Evolutionary conservation across 2,888 invertebrate species (phyloP), one percentile per base, ranked within the genome.

Genomic region (Anoplius nigerrimus): DNA sequence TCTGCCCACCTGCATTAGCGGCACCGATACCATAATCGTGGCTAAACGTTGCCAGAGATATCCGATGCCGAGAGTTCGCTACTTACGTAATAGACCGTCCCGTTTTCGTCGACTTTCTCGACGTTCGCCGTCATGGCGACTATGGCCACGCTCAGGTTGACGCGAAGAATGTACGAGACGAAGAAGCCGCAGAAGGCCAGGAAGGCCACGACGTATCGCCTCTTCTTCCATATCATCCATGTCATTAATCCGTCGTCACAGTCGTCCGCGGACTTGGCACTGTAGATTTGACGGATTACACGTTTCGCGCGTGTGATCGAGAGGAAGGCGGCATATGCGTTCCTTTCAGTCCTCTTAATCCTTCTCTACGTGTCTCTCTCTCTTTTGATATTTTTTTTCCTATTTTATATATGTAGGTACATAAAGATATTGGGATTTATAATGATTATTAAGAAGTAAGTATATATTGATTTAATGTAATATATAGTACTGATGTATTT

Each of bases 101-200:
- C 95, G 79, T 93, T 92, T 0, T 90, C 92, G 65, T 92, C 89
- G 48, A 90, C 89, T 3, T 91, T 91, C 56, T 91, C 92, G 69
- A 92, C 90, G 22, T 93, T 92, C 82, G 94, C 93, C 0, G 95
- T 96, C 98, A 98, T 98, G 72, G 97, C 96, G 52, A 98, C 97
- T 76, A 98, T 95, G 2, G 97, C 97, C 16, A 98, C 95, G 75
- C 97, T 97, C 75, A 98, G 91, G 90, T 97, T 97, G 4, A 97
- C 97, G 48, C 96, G 91, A 68, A 96, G 89, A 3, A 95, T 93
- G 87, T 96, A 96, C 1, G 95, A 93, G 81, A 95, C 95, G 90
- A 95, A 95, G 89, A 96, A 95, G 4, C 96, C 96, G 75, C 95
- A 92, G 90, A 96, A 96, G 0, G 95, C 95, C 78, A 96, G 87